Percentiles rank a stretch among this genome's conserved stretches.
Evolutionary conservation across 2,888 invertebrate species (phyloP).

Genomic region (Napeogenes sylphis): DNA sequence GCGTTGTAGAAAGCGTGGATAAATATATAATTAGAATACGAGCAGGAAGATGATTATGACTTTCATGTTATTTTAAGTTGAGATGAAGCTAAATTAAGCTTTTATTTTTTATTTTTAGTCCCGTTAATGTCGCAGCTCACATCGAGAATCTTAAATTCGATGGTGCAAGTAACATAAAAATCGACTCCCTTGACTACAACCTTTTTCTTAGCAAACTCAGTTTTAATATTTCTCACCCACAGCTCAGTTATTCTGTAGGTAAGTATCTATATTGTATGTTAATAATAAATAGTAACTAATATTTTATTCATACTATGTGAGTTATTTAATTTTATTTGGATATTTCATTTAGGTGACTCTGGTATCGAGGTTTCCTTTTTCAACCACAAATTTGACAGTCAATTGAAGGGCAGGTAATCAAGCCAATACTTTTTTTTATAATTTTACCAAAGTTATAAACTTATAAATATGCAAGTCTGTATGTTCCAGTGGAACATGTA

Average conservation of each 20-base stretch:
- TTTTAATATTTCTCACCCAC: conserved; percentile 47
- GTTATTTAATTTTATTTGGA: not conserved
- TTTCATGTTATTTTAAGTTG: not conserved
- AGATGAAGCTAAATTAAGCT: too few species aligned
- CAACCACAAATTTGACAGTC: not conserved
- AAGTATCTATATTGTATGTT: conserved; percentile 27
- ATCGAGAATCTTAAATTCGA: conserved; percentile 36
- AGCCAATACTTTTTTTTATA: too few species aligned
- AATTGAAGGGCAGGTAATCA: conserved; percentile 1
- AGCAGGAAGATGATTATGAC: too few species aligned
- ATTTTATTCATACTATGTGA: not conserved
- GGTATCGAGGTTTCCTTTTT: not conserved
- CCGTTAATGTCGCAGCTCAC: conserved; percentile 36
- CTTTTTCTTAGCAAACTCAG: conserved; percentile 38
- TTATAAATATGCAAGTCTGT: too few species aligned
- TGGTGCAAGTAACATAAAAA: conserved; percentile 52
- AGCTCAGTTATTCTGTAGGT: conserved; percentile 40
- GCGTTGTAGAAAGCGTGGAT: too few species aligned
- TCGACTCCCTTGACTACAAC: conserved; percentile 42
- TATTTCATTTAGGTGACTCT: conserved; percentile 3
- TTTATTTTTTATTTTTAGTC: conserved; percentile 35
- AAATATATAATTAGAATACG: too few species aligned
- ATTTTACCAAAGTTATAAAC: not conserved
- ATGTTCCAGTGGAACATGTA: too few species aligned
- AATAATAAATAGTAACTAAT: too few species aligned